Base-by-base conservation (phyloP, 2,888 invertebrate species). In the Polymixis lichenea region DNA sequence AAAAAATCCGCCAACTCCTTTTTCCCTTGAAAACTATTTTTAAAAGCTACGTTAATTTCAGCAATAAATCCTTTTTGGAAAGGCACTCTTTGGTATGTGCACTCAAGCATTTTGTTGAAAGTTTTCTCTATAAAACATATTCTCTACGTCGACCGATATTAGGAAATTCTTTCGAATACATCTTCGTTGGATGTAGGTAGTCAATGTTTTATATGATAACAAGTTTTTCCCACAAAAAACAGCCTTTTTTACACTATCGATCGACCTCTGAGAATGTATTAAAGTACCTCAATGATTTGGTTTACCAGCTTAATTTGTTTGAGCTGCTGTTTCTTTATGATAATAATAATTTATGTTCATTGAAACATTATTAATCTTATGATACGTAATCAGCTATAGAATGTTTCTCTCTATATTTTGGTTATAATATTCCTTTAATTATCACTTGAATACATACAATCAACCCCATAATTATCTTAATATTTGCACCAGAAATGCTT, bases 401-500 rank as follows among this genome's bases (percentile, higher is more conserved):
- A 75, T 32, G 25, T 0, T 17, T 55, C 15, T 62, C 11, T 9
- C 8, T 46, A 28, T 11, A 55, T 22, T 46, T 61, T 17, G 43
- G 17, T 46, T 32, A 32, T 11, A 46, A 17, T 22, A 32, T n/a
- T 5, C n/a, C 28, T 7, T 51, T 74, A 32, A 53, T 61, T 46
- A 61, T 17, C 6, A 25, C 8, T 22, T 22, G 22, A 62, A 75
- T 53, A 55, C 25, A 55, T 49, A 28, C 19, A 65, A 77, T 77
- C 49, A 65, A 15, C 19, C 15, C 9, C 49, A 22, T 15, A n/a
- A n/a, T 67, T 13, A 25, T 32, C 32, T 46, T 19, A 32, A 19
- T 56, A n/a, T 70, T 32, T 15, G 28, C 32, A 25, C n/a, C 9
- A 19, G 9, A 22, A 72, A 17, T 56, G 32, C 4, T 46, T 28